phyloP scores from a whole-genome alignment of 2,797 vertebrate species.

The Antennarius maculatus region DNA sequence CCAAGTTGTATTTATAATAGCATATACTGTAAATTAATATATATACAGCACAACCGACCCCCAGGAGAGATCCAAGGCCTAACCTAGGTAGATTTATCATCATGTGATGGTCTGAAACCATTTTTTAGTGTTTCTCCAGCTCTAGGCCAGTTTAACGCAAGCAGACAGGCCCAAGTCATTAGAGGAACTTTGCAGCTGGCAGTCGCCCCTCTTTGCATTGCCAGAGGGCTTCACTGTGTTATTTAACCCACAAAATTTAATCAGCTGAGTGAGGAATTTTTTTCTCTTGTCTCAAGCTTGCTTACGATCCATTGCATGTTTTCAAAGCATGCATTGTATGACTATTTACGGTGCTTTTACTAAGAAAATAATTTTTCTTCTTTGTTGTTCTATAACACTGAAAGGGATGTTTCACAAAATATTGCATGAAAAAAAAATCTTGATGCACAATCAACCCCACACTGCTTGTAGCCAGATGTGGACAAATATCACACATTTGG shows the following conservation, averaged over 20 bases:
- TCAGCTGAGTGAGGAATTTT: slow-evolving; percentile 43
- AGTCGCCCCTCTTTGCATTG: slow-evolving; percentile 43
- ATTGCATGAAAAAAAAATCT: slow-evolving; percentile 23
- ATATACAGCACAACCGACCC: slow-evolving; percentile 14
- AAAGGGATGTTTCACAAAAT: background rate
- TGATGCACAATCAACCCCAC: slow-evolving; percentile 8
- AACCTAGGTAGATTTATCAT: slow-evolving; percentile 46
- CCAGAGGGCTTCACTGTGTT: slow-evolving; percentile 44
- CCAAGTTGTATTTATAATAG: background rate
- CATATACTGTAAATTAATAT: background rate
- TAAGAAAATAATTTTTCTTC: background rate
- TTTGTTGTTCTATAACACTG: background rate
- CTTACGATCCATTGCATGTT: slow-evolving; percentile 11
- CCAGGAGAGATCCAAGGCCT: slow-evolving; percentile 10
- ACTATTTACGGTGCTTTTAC: background rate
- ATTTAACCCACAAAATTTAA: slow-evolving; percentile 52
- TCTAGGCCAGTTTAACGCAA: slow-evolving; percentile 48
- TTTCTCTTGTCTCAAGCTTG: background rate
- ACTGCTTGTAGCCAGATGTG: slow-evolving; percentile 54
- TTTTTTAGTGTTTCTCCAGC: slow-evolving; percentile 44
- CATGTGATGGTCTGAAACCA: slow-evolving; percentile 52
- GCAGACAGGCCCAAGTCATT: slow-evolving; percentile 66
- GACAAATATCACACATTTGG: slow-evolving; percentile 33
- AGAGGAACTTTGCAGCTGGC: slow-evolving; percentile 56
- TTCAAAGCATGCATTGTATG: background rate